These are phyloP conservation scores for Platerodrilus igneus DNA, from an alignment of 2,888 invertebrate species.

Conservation along the genomic window DNA sequence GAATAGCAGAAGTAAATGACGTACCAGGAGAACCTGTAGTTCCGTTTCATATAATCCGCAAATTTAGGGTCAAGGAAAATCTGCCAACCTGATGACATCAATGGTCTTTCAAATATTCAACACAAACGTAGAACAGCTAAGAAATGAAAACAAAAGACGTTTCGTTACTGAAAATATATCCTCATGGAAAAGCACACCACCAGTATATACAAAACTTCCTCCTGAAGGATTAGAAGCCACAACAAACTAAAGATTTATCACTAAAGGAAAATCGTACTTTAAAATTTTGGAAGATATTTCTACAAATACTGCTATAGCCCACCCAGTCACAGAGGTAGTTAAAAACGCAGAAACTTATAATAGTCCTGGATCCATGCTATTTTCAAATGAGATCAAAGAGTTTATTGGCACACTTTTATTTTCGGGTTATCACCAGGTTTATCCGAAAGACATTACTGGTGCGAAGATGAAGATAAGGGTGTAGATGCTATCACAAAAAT, in stretches of 20 bases:
- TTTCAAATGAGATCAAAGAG: neutral
- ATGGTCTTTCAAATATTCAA: too few species aligned
- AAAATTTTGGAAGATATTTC: conserved; percentile 6
- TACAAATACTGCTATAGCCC: neutral
- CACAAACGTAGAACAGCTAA: too few species aligned
- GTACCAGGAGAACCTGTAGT: conserved; percentile 4
- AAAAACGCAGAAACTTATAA: conserved; percentile 1
- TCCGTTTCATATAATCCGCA: too few species aligned
- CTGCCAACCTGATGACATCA: too few species aligned
- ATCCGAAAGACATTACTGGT: too few species aligned
- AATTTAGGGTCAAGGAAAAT: too few species aligned
- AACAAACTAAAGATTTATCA: neutral
- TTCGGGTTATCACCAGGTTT: conserved; percentile 1
- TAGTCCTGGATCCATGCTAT: too few species aligned
- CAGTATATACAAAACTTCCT: conserved; percentile 2
- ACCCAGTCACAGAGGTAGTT: neutral
- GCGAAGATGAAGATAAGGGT: conserved; percentile 1
- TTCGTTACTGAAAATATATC: too few species aligned
- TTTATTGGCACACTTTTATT: conserved; percentile 3
- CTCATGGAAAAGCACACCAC: too few species aligned
- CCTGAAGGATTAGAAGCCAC: neutral
- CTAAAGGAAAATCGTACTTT: neutral
- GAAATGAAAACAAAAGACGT: too few species aligned
- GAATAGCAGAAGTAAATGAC: conserved; percentile 1
- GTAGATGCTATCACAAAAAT: too few species aligned